phyloP scores from a whole-genome alignment of 2,113 vertebrate species.

The Cololabis saira region DNA sequence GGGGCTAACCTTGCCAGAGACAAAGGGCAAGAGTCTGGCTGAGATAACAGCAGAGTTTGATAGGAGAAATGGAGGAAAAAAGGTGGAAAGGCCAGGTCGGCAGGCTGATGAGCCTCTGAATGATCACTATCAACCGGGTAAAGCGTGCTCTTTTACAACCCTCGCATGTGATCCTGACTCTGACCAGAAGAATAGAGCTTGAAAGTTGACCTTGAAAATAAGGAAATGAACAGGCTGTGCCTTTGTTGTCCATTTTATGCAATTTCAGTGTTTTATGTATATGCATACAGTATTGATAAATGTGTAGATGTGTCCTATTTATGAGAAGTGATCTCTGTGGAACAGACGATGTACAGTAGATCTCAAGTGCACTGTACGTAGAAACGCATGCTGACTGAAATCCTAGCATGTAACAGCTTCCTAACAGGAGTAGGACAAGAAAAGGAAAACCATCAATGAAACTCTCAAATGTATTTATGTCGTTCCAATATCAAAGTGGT shows the following conservation, averaged over 20 bases:
- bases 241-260: background rate
- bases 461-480: background rate
- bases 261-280: background rate
- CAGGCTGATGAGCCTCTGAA: background rate
- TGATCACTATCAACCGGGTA: slow-evolving; percentile 25
- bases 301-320: background rate
- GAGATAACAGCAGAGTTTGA: slow-evolving; percentile 87
- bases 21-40: slow-evolving; percentile 88
- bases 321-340: too few relatives aligned
- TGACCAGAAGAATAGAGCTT: background rate
- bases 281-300: background rate
- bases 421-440: background rate
- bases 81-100: background rate
- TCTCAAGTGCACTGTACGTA: too few relatives aligned
- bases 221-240: background rate
- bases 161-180: background rate
- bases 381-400: too few relatives aligned
- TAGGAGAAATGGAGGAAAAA: slow-evolving; percentile 56
- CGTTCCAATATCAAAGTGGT: background rate
- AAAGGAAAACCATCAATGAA: background rate
- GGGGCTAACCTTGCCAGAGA: slow-evolving; percentile 87
- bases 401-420: too few relatives aligned
- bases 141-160: slow-evolving; percentile 15
- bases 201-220: background rate
- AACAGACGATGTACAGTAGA: too few relatives aligned